Percentiles rank a stretch among this genome's conserved stretches.
These are phyloP conservation scores for Papilio protenor DNA, from an alignment of 2,888 invertebrate genomes.

Conservation along the genomic window DNA sequence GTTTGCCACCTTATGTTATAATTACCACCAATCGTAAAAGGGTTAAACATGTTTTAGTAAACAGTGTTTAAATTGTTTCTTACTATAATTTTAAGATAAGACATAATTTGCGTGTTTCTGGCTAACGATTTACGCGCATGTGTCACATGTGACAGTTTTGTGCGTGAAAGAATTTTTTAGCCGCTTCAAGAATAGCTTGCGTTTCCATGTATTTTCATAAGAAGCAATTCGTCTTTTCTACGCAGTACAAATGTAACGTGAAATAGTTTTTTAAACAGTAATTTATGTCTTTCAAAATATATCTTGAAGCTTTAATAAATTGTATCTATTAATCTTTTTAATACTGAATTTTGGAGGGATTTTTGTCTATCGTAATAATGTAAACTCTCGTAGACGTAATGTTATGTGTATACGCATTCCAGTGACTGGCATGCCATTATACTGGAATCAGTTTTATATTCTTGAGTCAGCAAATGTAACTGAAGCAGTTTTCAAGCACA, in stretches of 20 bases:
- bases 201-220: neutral
- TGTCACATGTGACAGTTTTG: conserved; percentile 1
- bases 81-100: no score
- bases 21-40: no score
- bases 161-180: neutral
- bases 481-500: neutral
- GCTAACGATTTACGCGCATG: neutral
- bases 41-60: no score
- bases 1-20: no score
- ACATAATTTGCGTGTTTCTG: neutral
- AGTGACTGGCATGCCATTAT: no score
- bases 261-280: neutral
- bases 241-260: neutral
- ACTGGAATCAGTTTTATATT: no score
- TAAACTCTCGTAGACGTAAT: no score
- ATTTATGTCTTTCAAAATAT: conserved; percentile 4
- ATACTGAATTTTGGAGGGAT: neutral
- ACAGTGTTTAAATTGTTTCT: no score
- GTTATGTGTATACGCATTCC: no score
- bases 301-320: neutral
- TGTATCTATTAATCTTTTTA: neutral
- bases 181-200: neutral
- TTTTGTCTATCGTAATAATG: neutral
- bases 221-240: neutral
- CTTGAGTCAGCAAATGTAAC: no score